Percentiles rank a stretch among this genome's conserved stretches.
These are phyloP conservation scores for Sitta europaea DNA, from an alignment of 2,113 vertebrate genomes.

Conservation along the genomic window DNA sequence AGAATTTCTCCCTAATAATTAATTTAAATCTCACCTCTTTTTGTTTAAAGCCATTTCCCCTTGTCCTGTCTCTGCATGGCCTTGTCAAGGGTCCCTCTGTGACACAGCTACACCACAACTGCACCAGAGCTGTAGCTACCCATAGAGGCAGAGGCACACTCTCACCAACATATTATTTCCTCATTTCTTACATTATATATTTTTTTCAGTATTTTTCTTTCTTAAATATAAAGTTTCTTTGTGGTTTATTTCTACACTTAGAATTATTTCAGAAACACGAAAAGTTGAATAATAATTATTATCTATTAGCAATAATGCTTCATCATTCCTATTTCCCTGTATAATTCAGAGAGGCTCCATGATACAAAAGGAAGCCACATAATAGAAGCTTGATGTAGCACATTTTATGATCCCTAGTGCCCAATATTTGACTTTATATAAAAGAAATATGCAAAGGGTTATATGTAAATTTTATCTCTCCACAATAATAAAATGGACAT, in stretches of 20 bases:
- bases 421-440: background rate
- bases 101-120: background rate
- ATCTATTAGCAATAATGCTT: background rate
- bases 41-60: background rate
- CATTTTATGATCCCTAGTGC: background rate
- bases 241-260: background rate
- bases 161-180: background rate
- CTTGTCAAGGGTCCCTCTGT: background rate
- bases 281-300: background rate
- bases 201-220: background rate
- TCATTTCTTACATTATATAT: background rate
- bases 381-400: background rate
- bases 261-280: background rate
- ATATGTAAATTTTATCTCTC: background rate
- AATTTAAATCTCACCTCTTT: background rate
- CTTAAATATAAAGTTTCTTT: background rate
- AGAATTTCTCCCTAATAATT: background rate
- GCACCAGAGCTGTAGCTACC: background rate
- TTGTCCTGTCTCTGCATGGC: background rate
- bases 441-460: background rate
- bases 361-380: background rate
- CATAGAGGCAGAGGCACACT: background rate
- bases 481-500: background rate
- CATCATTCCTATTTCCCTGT: background rate
- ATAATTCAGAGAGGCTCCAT: background rate